Evolutionary conservation across 1,140 invertebrate species (phyloP), one percentile per base, ranked within the genome.

Genomic region (Drosophila asahinai): DNA sequence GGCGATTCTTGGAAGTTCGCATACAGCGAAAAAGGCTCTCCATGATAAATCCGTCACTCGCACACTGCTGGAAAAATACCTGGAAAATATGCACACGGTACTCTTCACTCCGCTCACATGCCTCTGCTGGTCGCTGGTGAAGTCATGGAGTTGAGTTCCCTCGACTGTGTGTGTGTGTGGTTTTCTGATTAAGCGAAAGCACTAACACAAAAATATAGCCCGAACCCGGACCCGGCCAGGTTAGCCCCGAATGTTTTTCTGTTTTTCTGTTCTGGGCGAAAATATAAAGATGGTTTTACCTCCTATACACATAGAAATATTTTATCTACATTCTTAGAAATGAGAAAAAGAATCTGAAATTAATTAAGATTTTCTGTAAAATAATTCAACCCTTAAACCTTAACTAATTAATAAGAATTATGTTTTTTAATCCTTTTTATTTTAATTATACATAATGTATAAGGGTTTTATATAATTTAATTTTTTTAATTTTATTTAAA

Each of bases 111-210:
- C 6, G n/a, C 80, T 75, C 83, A 64, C 68, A 86, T 80, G 67
- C 7, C 25, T 25, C 22, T 60, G 15, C 11, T 36, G 11, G 36
- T 11, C 55, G 67, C 9, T 12, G 79, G 64, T 86, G 78, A 89
- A 91, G 86, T 89, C 86, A 89, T 89, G 86, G 83, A 73, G 87
- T 47, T 66, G 27, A 61, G 43, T 49, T 17, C 30, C 33, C 12
- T 17, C 60, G 42, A 19, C 52, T 45, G 33, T 62, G 77, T 80
- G 60, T 80, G 60, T 80, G 60, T 68, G 63, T 49, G 72, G 64
- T 66, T 82, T 86, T 86, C 83, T 86, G 83, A 86, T 86, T 86
- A 87, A 86, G 73, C 77, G 84, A 83, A 89, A 89, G 83, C 84
- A 86, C 77, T 80, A 86, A 86, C 75, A 80, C 63, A 48, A 73